Conservation (phyloP, 2,797 vertebrate genomes). For the Yasuhikotakia modesta region DNA sequence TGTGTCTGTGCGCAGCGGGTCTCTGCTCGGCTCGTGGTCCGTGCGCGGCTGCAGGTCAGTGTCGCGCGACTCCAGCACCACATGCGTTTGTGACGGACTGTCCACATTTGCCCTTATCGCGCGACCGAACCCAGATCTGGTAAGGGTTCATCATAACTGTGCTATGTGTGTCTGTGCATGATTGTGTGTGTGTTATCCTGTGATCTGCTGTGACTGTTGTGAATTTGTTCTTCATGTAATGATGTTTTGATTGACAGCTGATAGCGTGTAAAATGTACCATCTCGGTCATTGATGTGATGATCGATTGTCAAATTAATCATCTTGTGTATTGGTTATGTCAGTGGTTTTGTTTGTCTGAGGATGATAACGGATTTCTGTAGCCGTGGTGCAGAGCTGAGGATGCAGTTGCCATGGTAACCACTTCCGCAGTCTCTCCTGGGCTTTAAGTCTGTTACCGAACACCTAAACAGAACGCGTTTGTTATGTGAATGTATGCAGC, state of each 20-base stretch:
- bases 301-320: background rate
- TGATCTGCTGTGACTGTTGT: background rate
- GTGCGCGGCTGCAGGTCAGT: slow-evolving; percentile 96
- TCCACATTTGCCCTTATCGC: slow-evolving; percentile 99
- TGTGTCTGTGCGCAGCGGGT: slow-evolving; percentile 80
- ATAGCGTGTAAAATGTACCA: background rate
- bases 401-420: slow-evolving; percentile 87
- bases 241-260: background rate
- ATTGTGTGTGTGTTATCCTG: slow-evolving; percentile 57
- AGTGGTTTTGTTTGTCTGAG: background rate
- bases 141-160: slow-evolving; percentile 73
- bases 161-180: slow-evolving; percentile 48
- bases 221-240: background rate
- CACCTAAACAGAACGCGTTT: background rate
- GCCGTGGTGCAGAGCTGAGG: slow-evolving; percentile 46
- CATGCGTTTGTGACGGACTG: slow-evolving; percentile 97
- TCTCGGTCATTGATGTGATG: background rate
- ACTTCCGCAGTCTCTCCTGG: slow-evolving; percentile 84
- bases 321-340: background rate
- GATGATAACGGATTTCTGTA: background rate
- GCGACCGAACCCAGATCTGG: slow-evolving; percentile 91
- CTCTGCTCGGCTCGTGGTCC: slow-evolving; percentile 95
- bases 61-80: slow-evolving; percentile 91
- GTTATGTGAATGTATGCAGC: background rate
- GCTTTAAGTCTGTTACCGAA: slow-evolving; percentile 28